Base-by-base conservation (phyloP, 1,140 invertebrate species). In the Drosophila fuyamai region DNA sequence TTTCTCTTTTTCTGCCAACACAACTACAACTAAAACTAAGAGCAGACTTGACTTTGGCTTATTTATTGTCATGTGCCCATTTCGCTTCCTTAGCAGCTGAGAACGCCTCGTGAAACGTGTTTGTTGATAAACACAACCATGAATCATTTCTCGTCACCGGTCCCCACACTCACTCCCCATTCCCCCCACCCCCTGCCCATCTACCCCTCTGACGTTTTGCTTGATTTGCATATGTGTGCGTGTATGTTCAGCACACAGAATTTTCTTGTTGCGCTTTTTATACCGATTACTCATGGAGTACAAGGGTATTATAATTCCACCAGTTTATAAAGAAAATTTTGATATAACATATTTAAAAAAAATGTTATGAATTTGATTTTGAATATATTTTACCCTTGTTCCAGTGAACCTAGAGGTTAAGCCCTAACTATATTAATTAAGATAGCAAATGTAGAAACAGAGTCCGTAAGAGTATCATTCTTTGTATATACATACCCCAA, bases 41-140 rank as follows among this genome's bases (percentile, higher is more conserved):
- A 53, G 44, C 70, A 66, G 62, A 61, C 65, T 80, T 79, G 70
- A 72, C 78, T 86, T 67, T 76, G 79, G 80, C 68, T 77, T 88
- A 76, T 73, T 70, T 88, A 77, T 77, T 66, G 75, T 60, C 79
- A 79, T 84, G 78, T 83, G 71, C 60, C 81, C 76, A 76, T 78
- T 82, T 76, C 60, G 80, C 63, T 75, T 74, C 75, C 74, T 82
- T 75, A 77, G 68, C 79, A 78, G 67, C 70, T 56, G 68, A 68
- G 50, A 58, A 73, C 79, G 54, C 77, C 76, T 80, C 74, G 75
- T 89, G 84, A 67, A 88, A 88, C 84, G 84, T 88, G 84, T 88
- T 88, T 88, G 84, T 72, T 88, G 84, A 88, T 88, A 89, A 88
- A 89, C 84, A 89, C 74, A 78, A 50, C 84, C 80, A 88, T 88